Evolutionary conservation across 2,888 invertebrate genomes (phyloP).

Genomic region (Sphaerophoria rueppellii): DNA sequence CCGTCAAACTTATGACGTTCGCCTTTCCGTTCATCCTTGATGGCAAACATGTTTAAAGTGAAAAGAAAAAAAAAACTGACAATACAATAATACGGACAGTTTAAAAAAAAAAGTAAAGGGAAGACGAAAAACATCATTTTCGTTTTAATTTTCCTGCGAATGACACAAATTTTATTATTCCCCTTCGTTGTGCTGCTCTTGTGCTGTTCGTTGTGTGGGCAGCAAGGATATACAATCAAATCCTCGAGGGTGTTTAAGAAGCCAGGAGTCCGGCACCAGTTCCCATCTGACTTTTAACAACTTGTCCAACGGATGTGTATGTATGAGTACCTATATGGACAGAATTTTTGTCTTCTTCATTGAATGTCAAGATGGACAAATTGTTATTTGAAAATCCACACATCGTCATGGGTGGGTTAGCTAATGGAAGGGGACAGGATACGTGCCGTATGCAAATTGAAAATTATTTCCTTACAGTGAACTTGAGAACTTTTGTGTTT

Average conservation of each 20-base stretch:
- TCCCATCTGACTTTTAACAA: constrained; percentile 42
- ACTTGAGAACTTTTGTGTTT: constrained; percentile 63
- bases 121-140: constrained; percentile 69
- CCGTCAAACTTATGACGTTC: constrained; percentile 66
- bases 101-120: constrained; percentile 38
- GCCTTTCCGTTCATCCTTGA: constrained; percentile 48
- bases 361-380: constrained; percentile 42
- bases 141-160: constrained; percentile 71
- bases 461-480: constrained; percentile 57
- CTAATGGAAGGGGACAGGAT: constrained; percentile 10
- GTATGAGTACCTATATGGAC: neutral
- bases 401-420: neutral
- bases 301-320: constrained; percentile 35
- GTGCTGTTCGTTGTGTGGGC: neutral
- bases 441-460: constrained; percentile 50
- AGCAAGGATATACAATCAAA: constrained; percentile 10
- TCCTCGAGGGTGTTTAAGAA: constrained; percentile 30
- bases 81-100: constrained; percentile 48
- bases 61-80: constrained; percentile 17
- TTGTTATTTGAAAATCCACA: constrained; percentile 16
- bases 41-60: constrained; percentile 23
- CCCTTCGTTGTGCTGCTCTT: constrained; percentile 11
- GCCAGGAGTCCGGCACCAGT: constrained; percentile 21
- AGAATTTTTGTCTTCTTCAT: constrained; percentile 20
- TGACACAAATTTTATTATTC: constrained; percentile 67